Base-by-base conservation (phyloP, 2,888 invertebrate species). In the Sesia bembeciformis region DNA sequence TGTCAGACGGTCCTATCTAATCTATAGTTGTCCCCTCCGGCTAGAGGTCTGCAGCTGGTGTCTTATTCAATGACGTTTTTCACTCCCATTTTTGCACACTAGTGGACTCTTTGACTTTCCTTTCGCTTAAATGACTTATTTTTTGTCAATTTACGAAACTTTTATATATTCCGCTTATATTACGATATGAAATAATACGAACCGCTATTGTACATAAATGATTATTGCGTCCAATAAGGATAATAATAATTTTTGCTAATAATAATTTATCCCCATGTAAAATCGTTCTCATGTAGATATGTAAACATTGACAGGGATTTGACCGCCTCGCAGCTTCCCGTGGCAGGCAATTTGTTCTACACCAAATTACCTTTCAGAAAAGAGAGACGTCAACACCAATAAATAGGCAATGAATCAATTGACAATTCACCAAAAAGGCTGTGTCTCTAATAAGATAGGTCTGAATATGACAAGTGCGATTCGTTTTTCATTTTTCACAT, bases 401-500 rank as follows among this genome's bases (percentile, higher is more conserved):
- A 62, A 58, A 62, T n/a, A 57, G 56, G 55, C 54, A 61, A 64
- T 61, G 55, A 58, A 65, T 68, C 63, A 58, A 69, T 67, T 65
- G 65, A 67, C 68, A 71, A 70, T 74, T 70, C 57, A 60, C 58
- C 62, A 68, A 76, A 62, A 53, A 52, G 46, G 55, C 68, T 61
- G 62, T 66, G 69, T 65, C 68, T 65, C 65, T 65, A 73, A 76
- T 78, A 78, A 81, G 78, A 74, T 70, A 59, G 65, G 61, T 62
- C 70, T 72, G 72, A 78, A 73, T 78, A 73, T 81, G 85, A 84
- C 82, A 81, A 85, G 78, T 80, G 72, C 74, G 71, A 84, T 84
- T 83, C 79, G 75, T 81, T 83, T 84, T 84, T 79, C 80, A 85
- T 86, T 87, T 88, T 82, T 84, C 79, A 83, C 71, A 77, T 80